Evolutionary conservation across 2,113 vertebrate genomes (phyloP).

Genomic region (Petrocephalus microphthalmus): DNA sequence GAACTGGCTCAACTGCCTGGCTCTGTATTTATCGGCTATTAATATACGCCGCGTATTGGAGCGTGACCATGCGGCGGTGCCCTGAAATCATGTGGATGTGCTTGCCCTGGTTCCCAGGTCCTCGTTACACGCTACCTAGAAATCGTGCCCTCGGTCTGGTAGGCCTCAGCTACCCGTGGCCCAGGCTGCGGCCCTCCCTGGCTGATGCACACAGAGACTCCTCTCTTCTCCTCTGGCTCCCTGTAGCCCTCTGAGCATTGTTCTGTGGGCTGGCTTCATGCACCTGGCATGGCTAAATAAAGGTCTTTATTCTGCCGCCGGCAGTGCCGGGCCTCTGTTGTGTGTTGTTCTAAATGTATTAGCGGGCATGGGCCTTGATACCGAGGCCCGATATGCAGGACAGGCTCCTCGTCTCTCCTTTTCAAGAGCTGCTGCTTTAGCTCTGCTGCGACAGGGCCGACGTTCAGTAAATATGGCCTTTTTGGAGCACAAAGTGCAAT

Average conservation of each 20-base stretch:
- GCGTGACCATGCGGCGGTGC: not conserved
- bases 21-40: not conserved
- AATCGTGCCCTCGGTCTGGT: not conserved
- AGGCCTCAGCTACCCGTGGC: not conserved
- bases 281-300: conserved; percentile 28
- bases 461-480: not conserved
- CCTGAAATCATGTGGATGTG: not conserved
- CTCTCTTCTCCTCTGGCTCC: conserved; percentile 14
- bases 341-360: conserved; percentile 15
- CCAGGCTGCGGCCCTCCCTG: not conserved
- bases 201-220: not conserved
- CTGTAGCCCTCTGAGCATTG: conserved; percentile 19
- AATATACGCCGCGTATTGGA: not conserved
- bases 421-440: not conserved
- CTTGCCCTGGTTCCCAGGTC: not conserved
- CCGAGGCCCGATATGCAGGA: not conserved
- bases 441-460: not conserved
- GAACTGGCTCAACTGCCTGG: not conserved
- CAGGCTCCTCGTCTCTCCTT: not conserved
- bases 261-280: conserved; percentile 12
- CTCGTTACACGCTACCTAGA: not conserved
- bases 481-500: not conserved
- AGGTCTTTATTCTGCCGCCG: conserved; percentile 19
- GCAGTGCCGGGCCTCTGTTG: conserved; percentile 11
- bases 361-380: not conserved